Conservation (phyloP, 35 echinoderm and acorn worm genomes). For the Diadema setosum region DNA sequence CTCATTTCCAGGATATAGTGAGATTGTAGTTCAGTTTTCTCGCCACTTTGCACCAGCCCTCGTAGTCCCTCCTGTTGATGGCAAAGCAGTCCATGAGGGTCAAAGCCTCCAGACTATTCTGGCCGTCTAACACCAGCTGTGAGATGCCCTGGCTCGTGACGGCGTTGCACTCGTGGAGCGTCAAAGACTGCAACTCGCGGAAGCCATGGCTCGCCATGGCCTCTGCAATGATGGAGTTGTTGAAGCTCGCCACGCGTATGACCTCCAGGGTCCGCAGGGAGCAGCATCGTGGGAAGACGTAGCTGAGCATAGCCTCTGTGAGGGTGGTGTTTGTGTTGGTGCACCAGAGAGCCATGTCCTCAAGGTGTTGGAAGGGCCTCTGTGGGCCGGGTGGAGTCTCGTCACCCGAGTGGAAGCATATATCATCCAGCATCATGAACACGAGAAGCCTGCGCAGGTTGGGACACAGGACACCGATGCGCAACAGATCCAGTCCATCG, state of each 20-base stretch:
- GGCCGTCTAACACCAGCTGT: neutral
- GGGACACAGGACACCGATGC: neutral
- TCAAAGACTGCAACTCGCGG: neutral
- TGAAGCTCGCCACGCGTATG: neutral
- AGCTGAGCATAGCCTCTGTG: neutral
- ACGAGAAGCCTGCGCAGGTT: neutral
- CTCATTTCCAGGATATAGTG: neutral
- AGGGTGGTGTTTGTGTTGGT: neutral
- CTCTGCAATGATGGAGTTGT: neutral
- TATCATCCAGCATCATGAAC: neutral
- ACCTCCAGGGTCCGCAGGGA: neutral
- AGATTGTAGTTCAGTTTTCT: neutral
- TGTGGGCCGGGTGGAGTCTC: too few relatives aligned
- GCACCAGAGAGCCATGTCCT: neutral
- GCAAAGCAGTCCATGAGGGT: conserved; percentile 5
- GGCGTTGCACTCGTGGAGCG: neutral
- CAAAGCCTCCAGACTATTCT: neutral
- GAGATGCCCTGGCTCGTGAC: neutral
- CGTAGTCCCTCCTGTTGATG: neutral
- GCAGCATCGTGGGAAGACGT: neutral
- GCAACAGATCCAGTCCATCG: neutral
- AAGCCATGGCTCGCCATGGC: neutral
- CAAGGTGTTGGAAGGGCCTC: neutral
- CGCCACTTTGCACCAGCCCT: neutral
- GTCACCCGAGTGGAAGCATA: neutral